A percentile compares a stretch with the other conserved stretches of the same genome.
phyloP scores from a whole-genome alignment of 2,888 invertebrate genomes.

The Imbricaverruca yamaguchii region DNA sequence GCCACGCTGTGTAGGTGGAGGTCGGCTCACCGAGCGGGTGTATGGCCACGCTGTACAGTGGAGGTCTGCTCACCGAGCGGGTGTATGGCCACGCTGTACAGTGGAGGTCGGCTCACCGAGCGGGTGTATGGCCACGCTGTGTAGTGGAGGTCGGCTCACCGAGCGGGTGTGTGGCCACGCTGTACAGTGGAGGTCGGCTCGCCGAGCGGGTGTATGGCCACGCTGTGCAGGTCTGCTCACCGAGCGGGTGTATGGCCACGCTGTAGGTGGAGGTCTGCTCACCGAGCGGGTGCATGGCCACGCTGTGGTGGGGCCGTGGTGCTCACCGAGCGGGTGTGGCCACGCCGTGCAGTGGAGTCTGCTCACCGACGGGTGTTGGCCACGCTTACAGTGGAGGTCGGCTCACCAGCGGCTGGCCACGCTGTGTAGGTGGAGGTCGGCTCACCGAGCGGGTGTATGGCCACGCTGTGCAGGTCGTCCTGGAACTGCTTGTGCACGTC shows the following conservation, averaged over 20 bases:
- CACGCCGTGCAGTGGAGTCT: neutral
- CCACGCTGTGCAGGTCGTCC: conserved; percentile 69
- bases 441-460: conserved; percentile 54
- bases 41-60: conserved; percentile 63
- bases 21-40: conserved; percentile 48
- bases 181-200: conserved; percentile 23
- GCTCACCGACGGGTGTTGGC: conserved; percentile 52
- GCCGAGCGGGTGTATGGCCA: neutral
- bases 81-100: too few relatives aligned
- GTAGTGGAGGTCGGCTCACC: conserved; percentile 24
- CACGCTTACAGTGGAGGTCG: conserved; percentile 66
- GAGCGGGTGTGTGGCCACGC: neutral
- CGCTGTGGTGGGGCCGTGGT: conserved; percentile 16
- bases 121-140: neutral
- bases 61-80: too few relatives aligned
- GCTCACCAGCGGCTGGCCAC: too few relatives aligned
- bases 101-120: too few relatives aligned
- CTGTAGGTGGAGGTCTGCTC: too few relatives aligned
- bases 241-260: too few relatives aligned
- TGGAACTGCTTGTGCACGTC: conserved; percentile 67
- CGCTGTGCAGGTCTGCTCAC: too few relatives aligned
- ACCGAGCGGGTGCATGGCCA: neutral
- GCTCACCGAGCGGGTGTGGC: conserved; percentile 3
- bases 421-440: too few relatives aligned
- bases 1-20: neutral